A percentile compares a stretch with the other conserved stretches of the same genome.
phyloP scores from a whole-genome alignment of 2,113 vertebrate species.

The Otus sunia region DNA sequence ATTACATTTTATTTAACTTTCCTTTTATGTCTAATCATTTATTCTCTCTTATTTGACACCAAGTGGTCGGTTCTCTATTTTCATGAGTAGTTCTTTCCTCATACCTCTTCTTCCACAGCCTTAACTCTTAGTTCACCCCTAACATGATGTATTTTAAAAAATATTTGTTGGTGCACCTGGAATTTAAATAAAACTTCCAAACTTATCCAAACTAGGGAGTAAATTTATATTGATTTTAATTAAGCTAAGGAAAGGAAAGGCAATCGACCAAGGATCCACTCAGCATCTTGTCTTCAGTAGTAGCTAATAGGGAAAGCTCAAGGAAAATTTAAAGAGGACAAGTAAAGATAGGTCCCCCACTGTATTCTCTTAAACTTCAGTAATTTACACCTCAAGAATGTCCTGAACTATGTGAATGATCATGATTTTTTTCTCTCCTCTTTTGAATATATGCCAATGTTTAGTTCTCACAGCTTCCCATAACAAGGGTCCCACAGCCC shows the following conservation, averaged over 20 bases:
- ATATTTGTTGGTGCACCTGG: neutral
- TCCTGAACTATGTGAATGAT: neutral
- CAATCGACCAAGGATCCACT: neutral
- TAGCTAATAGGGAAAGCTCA: neutral
- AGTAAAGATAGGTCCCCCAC: neutral
- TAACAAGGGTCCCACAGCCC: neutral
- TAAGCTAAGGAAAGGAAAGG: neutral
- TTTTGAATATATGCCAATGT: neutral
- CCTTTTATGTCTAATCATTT: neutral
- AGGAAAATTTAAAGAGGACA: neutral
- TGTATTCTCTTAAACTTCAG: neutral
- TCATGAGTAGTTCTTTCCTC: neutral
- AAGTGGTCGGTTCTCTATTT: neutral
- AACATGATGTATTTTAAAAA: neutral
- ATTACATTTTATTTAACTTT: neutral
- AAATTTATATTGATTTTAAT: neutral
- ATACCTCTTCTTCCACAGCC: neutral
- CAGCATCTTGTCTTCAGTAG: neutral
- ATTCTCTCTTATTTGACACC: neutral
- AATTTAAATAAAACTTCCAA: neutral
- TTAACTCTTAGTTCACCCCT: neutral
- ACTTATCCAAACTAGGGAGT: neutral
- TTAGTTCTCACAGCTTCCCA: neutral
- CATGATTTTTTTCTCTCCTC: accelerated
- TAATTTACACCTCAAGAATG: neutral